Evolutionary conservation across 2,113 vertebrate genomes (phyloP), one percentile per base, ranked within the genome.

Genomic region (Phodopus roborovskii): DNA sequence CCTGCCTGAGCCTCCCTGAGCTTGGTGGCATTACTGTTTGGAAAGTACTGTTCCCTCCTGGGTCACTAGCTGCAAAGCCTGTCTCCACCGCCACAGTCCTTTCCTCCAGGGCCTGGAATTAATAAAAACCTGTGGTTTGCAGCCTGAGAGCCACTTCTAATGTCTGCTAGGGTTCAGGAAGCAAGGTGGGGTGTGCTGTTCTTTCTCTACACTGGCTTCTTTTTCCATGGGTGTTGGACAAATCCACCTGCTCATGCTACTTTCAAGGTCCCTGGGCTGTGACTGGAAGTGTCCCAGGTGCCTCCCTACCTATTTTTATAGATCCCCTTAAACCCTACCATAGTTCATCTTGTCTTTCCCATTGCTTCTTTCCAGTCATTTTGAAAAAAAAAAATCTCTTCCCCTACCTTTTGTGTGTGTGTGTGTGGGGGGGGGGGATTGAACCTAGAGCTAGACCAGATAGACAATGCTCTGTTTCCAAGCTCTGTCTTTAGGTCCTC

Each of bases 41-140:
- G 96, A 91, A 89, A 87, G 22, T n/a, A 6, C 3, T 50, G 64
- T 82, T 86, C 62, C 88, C 71, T 94, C n/a, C 60, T 68, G 58
- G 71, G 50, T 56, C 7, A 0, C 78, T 22, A 66, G 94, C 48
- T 56, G 78, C 74, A 13, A 2, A 17, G 48, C 20, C 68, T 66
- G 71, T 66, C 66, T 74, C 28, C 3, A 50, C 9, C 45, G 87
- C 48, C 79, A 56, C 82, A 48, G 66, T 36, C 56, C 70, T 92
- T 48, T 48, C 68, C 74, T 74, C 75, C 58, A 50, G 58, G 85
- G 15, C 71, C 95, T 88, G 82, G 92, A 84, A 91, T 90, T 73
- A 77, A 96, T 92, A 39, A 91, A 92, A 93, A 39, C 85, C 60
- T 90, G 81, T 62, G 66, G 92, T 94, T 96, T 96, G 84, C 60